A percentile compares a stretch with the other conserved stretches of the same genome.
These are phyloP conservation scores for Trissoscelio sp. DNA, from an alignment of 2,888 invertebrate species.

Conservation along the genomic window DNA sequence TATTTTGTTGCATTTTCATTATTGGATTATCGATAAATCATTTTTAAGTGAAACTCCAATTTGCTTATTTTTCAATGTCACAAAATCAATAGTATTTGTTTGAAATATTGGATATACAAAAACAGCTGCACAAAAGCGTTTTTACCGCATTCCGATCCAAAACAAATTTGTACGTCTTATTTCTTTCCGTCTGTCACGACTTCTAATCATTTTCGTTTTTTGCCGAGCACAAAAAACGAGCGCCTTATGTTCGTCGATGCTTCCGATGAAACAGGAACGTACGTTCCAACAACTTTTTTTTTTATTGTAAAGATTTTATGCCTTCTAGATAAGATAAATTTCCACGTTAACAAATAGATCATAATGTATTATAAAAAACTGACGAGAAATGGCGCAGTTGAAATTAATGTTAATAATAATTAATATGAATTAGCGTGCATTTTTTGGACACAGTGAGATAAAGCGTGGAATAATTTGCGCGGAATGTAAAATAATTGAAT, in stretches of 20 bases:
- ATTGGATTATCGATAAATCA: too few relatives aligned
- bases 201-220: conserved; percentile 30
- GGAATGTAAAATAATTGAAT: conserved; percentile 10
- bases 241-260: conserved; percentile 3
- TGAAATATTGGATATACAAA: not conserved
- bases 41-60: too few relatives aligned
- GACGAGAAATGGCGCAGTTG: too few relatives aligned
- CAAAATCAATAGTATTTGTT: not conserved
- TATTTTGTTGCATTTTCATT: too few relatives aligned
- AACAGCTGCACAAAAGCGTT: not conserved
- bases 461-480: too few relatives aligned
- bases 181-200: conserved; percentile 17
- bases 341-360: not conserved
- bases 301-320: not conserved
- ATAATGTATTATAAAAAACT: too few relatives aligned
- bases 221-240: not conserved
- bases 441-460: too few relatives aligned
- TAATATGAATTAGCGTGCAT: too few relatives aligned
- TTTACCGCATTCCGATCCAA: conserved; percentile 13
- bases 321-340: not conserved
- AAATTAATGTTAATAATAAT: too few relatives aligned
- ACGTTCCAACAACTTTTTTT: not conserved
- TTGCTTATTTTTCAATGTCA: not conserved
- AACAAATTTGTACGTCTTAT: conserved; percentile 24
- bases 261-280: conserved; percentile 6